Evolutionary conservation across 2,888 invertebrate species (phyloP).

Genomic region (Agrotis clavis): DNA sequence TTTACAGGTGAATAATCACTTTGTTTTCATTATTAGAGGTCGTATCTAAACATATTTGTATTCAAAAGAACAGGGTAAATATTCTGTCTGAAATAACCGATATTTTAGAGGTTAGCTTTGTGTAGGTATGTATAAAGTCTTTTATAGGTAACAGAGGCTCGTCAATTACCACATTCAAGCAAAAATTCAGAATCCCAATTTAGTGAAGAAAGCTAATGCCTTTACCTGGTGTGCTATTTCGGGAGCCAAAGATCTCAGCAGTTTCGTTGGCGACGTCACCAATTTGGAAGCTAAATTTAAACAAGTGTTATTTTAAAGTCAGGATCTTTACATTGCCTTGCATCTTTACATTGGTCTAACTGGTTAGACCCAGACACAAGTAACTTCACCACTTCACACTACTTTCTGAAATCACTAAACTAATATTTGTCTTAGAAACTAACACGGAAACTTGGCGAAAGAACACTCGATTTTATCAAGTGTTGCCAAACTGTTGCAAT

Average conservation of each 20-base stretch:
- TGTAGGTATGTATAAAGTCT: too few relatives aligned
- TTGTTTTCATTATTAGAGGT: constrained; percentile 3
- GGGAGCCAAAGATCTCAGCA: too few relatives aligned
- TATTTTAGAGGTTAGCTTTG: too few relatives aligned
- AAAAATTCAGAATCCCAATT: too few relatives aligned
- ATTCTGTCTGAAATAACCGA: too few relatives aligned
- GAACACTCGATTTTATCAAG: constrained; percentile 63
- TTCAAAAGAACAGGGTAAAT: too few relatives aligned
- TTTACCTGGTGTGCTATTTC: too few relatives aligned
- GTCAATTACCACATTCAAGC: too few relatives aligned
- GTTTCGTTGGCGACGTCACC: too few relatives aligned
- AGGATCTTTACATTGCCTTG: background rate
- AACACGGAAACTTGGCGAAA: constrained; percentile 53
- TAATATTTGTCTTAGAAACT: constrained; percentile 50
- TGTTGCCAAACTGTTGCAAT: constrained; percentile 65
- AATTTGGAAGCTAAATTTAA: background rate
- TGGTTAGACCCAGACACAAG: constrained; percentile 7
- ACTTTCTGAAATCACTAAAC: constrained; percentile 32
- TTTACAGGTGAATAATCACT: background rate
- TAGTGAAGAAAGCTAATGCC: too few relatives aligned
- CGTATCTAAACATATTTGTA: too few relatives aligned
- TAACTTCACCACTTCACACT: constrained; percentile 37
- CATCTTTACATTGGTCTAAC: constrained; percentile 6
- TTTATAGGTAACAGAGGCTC: too few relatives aligned
- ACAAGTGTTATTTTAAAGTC: background rate